Conservation (phyloP, 2,113 vertebrate species). For the Podarcis cretensis region DNA sequence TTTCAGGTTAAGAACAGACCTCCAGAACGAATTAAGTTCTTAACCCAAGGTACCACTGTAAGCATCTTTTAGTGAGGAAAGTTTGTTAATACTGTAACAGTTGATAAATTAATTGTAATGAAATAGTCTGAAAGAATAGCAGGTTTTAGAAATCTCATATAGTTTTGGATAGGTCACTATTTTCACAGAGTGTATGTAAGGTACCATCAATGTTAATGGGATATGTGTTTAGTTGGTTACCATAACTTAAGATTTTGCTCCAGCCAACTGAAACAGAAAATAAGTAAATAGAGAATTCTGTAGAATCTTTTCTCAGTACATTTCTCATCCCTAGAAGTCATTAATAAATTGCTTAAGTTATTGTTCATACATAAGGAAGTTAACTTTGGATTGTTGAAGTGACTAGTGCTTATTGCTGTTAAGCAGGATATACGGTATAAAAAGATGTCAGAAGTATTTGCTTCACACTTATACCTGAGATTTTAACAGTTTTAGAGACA, state of each 20-base stretch:
- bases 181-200: background rate
- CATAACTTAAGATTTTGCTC: background rate
- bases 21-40: no score
- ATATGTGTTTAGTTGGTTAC: background rate
- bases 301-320: background rate
- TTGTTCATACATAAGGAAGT: background rate
- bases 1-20: no score
- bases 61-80: rapidly evolving
- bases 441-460: background rate
- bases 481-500: background rate
- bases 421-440: background rate
- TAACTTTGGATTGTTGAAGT: background rate
- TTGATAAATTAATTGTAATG: background rate
- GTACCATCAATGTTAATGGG: background rate
- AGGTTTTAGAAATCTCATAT: background rate
- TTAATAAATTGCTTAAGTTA: background rate
- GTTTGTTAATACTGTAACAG: background rate
- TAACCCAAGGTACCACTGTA: background rate
- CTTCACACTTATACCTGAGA: background rate
- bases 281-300: background rate
- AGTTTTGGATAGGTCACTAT: background rate
- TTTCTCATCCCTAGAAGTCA: background rate
- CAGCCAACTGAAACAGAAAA: background rate
- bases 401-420: background rate
- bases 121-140: background rate